These are phyloP conservation scores for Disparrhopalites patrizii DNA, from an alignment of 2,888 invertebrate species.

Conservation along the genomic window DNA sequence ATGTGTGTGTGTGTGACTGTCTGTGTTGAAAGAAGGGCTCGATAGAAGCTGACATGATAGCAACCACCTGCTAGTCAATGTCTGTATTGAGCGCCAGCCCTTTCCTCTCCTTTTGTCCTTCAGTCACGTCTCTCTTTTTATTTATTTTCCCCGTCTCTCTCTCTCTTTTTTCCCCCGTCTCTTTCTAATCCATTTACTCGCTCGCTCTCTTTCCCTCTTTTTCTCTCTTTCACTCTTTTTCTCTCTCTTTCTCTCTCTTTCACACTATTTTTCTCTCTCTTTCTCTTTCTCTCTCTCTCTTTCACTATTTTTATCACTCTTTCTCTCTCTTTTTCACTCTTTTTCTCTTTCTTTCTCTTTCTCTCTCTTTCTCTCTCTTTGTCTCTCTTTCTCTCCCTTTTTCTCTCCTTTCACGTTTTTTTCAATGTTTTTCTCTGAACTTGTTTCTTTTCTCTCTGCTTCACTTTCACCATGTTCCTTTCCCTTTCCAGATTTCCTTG, in stretches of 20 bases:
- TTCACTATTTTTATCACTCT: too few relatives aligned
- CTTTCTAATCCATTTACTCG: too few relatives aligned
- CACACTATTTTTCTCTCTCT: too few relatives aligned
- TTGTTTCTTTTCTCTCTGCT: neutral
- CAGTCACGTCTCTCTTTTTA: neutral
- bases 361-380: too few relatives aligned
- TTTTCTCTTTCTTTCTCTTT: too few relatives aligned
- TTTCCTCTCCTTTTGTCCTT: neutral
- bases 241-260: neutral
- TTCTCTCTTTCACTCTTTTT: too few relatives aligned
- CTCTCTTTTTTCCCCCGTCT: neutral
- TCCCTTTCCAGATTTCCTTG: too few relatives aligned
- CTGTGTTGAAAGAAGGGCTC: neutral
- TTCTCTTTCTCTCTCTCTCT: too few relatives aligned
- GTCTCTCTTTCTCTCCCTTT: neutral
- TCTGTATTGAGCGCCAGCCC: constrained; percentile 5
- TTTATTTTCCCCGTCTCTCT: constrained; percentile 1
- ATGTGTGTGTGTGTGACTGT: too few relatives aligned
- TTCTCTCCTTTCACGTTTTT: neutral
- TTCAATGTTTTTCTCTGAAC: too few relatives aligned
- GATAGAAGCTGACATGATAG: constrained; percentile 9
- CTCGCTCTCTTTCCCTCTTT: too few relatives aligned
- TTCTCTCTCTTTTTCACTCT: neutral
- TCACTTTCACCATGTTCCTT: too few relatives aligned
- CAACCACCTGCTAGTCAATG: constrained; percentile 29